These are phyloP conservation scores for Schizotus pectinicornis DNA, from an alignment of 2,888 invertebrate species.

Conservation along the genomic window DNA sequence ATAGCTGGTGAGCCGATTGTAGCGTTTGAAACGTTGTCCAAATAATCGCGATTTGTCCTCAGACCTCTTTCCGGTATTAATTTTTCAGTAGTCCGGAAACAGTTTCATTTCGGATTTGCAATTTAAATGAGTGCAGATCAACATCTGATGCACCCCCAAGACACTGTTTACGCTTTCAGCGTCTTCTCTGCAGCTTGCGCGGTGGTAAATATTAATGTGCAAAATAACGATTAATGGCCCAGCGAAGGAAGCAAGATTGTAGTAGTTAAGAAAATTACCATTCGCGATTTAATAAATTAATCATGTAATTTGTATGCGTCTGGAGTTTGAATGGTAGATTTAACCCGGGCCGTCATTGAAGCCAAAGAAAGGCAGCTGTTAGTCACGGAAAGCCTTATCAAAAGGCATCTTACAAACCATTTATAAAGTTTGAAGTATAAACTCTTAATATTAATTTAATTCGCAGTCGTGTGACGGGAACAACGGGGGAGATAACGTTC, in stretches of 20 bases:
- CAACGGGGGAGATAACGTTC: neutral
- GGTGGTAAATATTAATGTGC: conserved; percentile 4
- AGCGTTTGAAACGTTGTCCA: neutral
- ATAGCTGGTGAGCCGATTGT: neutral
- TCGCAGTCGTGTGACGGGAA: conserved; percentile 19
- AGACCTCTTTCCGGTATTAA: no score
- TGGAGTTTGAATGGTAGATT: conserved; percentile 9
- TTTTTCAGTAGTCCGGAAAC: no score
- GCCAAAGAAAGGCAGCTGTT: conserved; percentile 32
- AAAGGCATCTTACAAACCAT: conserved; percentile 32
- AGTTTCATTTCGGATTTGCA: no score
- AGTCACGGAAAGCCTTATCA: conserved; percentile 32
- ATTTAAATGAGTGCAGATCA: no score
- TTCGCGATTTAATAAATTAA: conserved; percentile 24
- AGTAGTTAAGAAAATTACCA: conserved; percentile 13
- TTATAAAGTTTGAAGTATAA: conserved; percentile 35
- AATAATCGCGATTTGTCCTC: neutral
- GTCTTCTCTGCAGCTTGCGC: neutral
- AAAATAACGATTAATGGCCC: conserved; percentile 1
- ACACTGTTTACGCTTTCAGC: no score
- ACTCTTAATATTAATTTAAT: conserved; percentile 38
- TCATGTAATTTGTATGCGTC: conserved; percentile 29
- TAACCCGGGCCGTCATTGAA: conserved; percentile 15
- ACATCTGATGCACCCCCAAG: no score
- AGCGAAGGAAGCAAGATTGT: conserved; percentile 1